Evolutionary conservation across 2,113 vertebrate species (phyloP).

Genomic region (Muntiacus reevesi): DNA sequence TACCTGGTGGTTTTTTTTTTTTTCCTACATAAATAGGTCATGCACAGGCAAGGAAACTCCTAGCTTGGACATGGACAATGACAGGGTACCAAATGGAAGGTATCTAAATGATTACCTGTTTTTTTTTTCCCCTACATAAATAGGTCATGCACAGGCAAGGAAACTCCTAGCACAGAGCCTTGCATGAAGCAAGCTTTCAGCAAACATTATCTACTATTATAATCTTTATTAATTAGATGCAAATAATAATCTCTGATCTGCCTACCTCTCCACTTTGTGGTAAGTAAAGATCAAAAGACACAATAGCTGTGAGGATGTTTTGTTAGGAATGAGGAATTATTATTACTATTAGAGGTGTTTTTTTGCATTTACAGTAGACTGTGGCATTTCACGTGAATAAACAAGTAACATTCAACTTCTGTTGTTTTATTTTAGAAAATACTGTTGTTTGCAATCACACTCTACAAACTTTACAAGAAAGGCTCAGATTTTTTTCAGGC

Average conservation of each 20-base stretch:
- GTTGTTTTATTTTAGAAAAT: slow-evolving; percentile 68
- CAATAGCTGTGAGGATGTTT: background rate
- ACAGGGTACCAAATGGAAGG: background rate
- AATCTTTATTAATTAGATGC: background rate
- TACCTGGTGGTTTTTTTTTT: background rate
- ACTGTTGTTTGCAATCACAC: slow-evolving; percentile 63
- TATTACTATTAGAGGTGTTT: background rate
- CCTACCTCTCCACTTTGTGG: background rate
- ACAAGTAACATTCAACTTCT: slow-evolving; percentile 47
- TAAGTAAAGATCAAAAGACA: background rate
- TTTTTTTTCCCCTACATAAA: background rate
- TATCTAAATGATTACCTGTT: background rate
- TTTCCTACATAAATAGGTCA: background rate
- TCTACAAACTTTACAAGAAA: slow-evolving; percentile 73
- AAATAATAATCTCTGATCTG: slow-evolving; percentile 2
- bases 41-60: background rate
- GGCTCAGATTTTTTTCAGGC: slow-evolving; percentile 68
- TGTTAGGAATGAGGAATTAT: background rate
- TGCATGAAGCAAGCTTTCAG: background rate
- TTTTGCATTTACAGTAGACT: background rate
- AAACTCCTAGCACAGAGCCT: background rate
- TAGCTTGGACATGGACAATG: background rate
- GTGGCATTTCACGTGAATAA: background rate
- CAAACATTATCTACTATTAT: background rate
- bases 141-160: background rate